Evolutionary conservation across 2,113 vertebrate genomes (phyloP).

Genomic region (Sardina pilchardus): DNA sequence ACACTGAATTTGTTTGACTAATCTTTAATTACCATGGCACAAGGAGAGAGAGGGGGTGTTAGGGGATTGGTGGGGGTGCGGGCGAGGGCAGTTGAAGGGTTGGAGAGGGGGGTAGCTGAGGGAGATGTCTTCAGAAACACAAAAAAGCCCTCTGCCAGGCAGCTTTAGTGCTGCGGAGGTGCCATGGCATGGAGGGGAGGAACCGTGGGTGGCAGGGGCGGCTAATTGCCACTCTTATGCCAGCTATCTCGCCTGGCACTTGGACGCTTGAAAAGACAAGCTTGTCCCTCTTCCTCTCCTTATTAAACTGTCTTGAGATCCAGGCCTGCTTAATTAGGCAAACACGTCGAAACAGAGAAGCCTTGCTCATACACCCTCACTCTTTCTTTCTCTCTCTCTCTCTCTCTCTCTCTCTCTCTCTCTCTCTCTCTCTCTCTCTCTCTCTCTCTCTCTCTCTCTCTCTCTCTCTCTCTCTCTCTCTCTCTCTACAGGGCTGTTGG

Average conservation of each 20-base stretch:
- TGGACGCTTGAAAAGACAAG: not conserved
- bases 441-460: not conserved
- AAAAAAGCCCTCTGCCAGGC: not conserved
- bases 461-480: not conserved
- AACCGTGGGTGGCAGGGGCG: slow-evolving; percentile 5
- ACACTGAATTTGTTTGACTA: slow-evolving; percentile 41
- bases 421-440: too few species aligned
- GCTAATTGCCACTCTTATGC: slow-evolving; percentile 43
- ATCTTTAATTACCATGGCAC: slow-evolving; percentile 46
- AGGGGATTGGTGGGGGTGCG: not conserved
- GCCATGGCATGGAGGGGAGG: not conserved
- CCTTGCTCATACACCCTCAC: not conserved
- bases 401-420: not conserved
- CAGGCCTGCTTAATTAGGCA: slow-evolving; percentile 40
- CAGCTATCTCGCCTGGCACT: slow-evolving; percentile 31
- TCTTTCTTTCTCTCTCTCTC: not conserved
- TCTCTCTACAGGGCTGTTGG: not conserved
- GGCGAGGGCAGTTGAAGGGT: not conserved
- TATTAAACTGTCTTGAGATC: slow-evolving; percentile 13
- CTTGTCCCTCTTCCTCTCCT: slow-evolving; percentile 13
- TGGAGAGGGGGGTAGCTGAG: not conserved
- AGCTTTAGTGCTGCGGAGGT: not conserved
- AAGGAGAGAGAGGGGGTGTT: slow-evolving; percentile 10
- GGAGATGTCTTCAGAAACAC: slow-evolving; percentile 31
- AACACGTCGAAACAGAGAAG: slow-evolving; percentile 34